Evolutionary conservation across 2,888 invertebrate genomes (phyloP), one percentile per base, ranked within the genome.

Genomic region (Ormyrus pomaceus): DNA sequence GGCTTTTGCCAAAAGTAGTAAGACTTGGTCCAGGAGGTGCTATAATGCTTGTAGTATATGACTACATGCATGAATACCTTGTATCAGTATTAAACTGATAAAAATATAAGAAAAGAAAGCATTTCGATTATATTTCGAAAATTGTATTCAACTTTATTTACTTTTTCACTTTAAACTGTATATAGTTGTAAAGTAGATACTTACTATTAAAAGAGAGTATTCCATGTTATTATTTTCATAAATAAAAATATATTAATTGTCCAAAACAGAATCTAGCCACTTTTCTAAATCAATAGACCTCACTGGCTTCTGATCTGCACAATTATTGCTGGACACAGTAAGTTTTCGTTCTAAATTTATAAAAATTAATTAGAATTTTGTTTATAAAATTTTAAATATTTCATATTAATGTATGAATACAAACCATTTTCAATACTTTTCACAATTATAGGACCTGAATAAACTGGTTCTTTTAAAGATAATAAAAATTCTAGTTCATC

Each of bases 11-110:
- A 6, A 98, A 98, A 92, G 94, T 98, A 0, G 92, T 98, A 89
- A 93, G 98, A 82, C 91, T 98, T 77, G 98, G 98, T 46, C 98
- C 98, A 0, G 98, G 98, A 66, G 98, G 98, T 34, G 98, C 98
- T 2, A 97, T 98, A 77, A 97, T 98, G 97, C 92, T 98, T 83
- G 94, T 98, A 7, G 96, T 97, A 9, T 98, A 97, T 87, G 98
- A 98, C 88, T 95, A 96, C 86, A 94, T 95, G 79, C 96, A 96
- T 89, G 92, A 94, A 74, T 96, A 93, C 90, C 92, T 98, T 86
- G 93, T 81, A 13, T 81, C 81, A 65, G 70, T 74, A 68, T 77
- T 80, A 50, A 51, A 80, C 65, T 77, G 58, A 80, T 45, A 55
- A 59, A 53, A 56, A 59, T 59, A 58, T 45, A 55, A 59, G 51